phyloP scores from a whole-genome alignment of 2,113 vertebrate genomes.

The Buteo buteo region DNA sequence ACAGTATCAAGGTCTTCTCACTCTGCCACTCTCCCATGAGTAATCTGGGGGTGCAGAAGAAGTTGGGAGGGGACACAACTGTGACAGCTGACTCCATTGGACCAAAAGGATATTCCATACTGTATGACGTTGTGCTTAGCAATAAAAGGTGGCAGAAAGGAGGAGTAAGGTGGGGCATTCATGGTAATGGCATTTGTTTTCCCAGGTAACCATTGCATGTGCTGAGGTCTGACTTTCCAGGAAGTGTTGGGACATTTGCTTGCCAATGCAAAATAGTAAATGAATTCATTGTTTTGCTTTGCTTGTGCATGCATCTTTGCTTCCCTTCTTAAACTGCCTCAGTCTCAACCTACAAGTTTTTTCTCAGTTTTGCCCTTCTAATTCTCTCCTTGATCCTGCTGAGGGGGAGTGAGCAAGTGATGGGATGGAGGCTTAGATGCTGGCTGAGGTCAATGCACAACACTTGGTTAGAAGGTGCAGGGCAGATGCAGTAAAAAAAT shows the following conservation, averaged over 20 bases:
- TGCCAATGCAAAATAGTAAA: too few relatives aligned
- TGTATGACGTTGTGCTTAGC: rapidly evolving
- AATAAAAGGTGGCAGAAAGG: not conserved
- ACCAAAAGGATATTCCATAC: not conserved
- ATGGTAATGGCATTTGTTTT: not conserved
- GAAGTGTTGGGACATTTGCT: not conserved
- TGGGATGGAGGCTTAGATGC: not conserved
- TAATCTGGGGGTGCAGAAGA: not conserved
- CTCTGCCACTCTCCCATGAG: not conserved
- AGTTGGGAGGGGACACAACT: not conserved
- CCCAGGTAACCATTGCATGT: rapidly evolving
- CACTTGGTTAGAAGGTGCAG: not conserved
- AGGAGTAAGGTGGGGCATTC: not conserved
- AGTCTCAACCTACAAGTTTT: not conserved
- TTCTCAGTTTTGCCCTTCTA: not conserved
- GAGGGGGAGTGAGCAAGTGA: not conserved
- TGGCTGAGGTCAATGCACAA: not conserved
- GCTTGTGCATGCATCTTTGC: not conserved
- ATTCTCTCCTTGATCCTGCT: not conserved
- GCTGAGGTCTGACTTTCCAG: not conserved
- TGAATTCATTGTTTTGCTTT: not conserved
- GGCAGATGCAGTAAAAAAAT: not conserved
- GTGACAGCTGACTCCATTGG: not conserved
- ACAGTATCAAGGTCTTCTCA: not conserved
- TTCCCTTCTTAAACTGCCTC: not conserved